Evolutionary conservation across 64 coral and sea anemone genomes (phyloP).

Genomic region (Anthopleura sola): DNA sequence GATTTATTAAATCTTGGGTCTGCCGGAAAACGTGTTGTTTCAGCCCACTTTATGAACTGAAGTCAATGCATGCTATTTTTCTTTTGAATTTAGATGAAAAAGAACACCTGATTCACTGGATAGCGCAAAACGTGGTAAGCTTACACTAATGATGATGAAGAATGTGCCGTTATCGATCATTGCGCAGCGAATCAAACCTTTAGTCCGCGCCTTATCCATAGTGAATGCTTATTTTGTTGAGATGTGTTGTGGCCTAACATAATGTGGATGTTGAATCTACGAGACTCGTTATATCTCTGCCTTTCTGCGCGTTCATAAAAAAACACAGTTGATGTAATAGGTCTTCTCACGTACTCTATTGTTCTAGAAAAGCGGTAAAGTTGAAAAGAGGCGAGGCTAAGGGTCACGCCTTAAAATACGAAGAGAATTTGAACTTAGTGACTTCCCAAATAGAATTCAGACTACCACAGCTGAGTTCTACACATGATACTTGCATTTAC

Average conservation of each 20-base stretch:
- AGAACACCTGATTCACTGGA: slow-evolving; percentile 18
- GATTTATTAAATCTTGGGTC: too few relatives aligned
- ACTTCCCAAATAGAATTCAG: not conserved
- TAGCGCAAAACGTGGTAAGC: slow-evolving; percentile 38
- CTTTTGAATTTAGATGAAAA: not conserved
- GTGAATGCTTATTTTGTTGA: not conserved
- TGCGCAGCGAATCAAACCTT: not conserved
- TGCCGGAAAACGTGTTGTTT: too few relatives aligned
- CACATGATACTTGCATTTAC: not conserved
- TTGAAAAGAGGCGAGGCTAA: not conserved
- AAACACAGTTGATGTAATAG: not conserved
- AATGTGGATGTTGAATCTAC: not conserved
- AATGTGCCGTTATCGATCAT: not conserved
- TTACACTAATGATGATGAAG: not conserved
- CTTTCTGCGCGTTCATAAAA: too few relatives aligned
- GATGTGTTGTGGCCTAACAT: not conserved
- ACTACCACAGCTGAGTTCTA: not conserved
- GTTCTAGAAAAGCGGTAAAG: not conserved
- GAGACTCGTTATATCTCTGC: not conserved
- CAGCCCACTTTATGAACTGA: too few relatives aligned
- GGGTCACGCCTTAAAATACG: not conserved
- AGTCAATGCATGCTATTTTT: not conserved
- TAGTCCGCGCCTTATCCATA: not conserved
- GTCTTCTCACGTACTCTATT: not conserved
- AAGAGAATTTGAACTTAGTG: not conserved